Conservation (phyloP, 2,113 vertebrate genomes). For the Bubalus kerabau region DNA sequence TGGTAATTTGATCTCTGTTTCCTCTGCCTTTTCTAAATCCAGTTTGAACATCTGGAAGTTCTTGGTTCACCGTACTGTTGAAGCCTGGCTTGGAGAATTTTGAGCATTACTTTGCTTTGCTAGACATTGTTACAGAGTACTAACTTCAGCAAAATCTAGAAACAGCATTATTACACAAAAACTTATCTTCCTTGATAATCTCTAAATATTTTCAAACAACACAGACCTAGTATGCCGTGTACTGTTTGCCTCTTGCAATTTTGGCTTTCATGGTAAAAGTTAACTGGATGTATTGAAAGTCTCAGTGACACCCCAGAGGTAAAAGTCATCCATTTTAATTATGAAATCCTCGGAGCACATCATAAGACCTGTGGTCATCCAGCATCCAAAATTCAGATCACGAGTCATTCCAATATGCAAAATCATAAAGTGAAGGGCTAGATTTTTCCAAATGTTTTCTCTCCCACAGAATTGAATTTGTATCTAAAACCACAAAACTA, state of each 20-base stretch:
- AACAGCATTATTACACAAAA: neutral
- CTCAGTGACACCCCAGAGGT: neutral
- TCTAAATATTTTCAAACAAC: conserved; percentile 27
- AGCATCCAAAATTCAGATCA: neutral
- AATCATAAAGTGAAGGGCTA: conserved; percentile 31
- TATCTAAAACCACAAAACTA: conserved; percentile 40
- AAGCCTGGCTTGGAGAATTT: neutral
- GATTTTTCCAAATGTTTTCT: conserved; percentile 7
- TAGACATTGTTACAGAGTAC: neutral
- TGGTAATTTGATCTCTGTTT: neutral
- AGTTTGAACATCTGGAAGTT: neutral
- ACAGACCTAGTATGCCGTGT: neutral
- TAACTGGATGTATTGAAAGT: conserved; percentile 29
- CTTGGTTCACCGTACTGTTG: neutral
- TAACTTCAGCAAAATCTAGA: neutral
- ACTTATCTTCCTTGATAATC: neutral
- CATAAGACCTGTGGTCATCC: neutral
- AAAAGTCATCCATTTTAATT: conserved; percentile 14
- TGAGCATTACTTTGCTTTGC: neutral
- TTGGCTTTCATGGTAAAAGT: conserved; percentile 10
- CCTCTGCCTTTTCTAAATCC: neutral
- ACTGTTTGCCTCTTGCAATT: neutral
- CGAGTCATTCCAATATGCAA: neutral
- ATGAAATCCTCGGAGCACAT: neutral
- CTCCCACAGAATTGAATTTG: neutral